A percentile compares a stretch with the other conserved stretches of the same genome.
Conservation (phyloP, 2,888 invertebrate species). For the Glyphotaelius pellucidus region DNA sequence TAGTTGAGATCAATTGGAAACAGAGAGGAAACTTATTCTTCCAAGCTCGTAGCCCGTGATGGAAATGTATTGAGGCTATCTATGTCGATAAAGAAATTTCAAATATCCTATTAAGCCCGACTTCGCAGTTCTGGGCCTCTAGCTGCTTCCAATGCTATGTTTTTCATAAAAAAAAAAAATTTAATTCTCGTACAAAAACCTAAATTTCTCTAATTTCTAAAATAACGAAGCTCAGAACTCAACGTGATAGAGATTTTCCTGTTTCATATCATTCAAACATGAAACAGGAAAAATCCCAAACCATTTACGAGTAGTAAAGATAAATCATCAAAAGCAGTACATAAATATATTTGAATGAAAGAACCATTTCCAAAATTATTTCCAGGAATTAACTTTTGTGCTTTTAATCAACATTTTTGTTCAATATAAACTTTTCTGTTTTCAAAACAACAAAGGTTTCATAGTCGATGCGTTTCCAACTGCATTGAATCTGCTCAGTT, state of each 20-base stretch:
- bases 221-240: neutral
- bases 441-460: neutral
- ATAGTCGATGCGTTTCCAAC: neutral
- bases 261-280: neutral
- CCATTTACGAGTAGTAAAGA: neutral
- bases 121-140: too few relatives aligned
- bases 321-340: neutral
- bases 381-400: neutral
- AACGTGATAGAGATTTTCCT: neutral
- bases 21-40: too few relatives aligned
- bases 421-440: neutral
- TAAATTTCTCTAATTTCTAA: too few relatives aligned
- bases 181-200: too few relatives aligned
- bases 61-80: too few relatives aligned
- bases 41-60: too few relatives aligned
- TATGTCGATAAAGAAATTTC: too few relatives aligned
- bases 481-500: neutral
- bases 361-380: neutral
- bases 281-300: too few relatives aligned
- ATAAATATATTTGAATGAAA: neutral
- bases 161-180: too few relatives aligned
- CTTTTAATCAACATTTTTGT: neutral
- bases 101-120: too few relatives aligned
- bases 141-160: too few relatives aligned
- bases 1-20: too few relatives aligned